phyloP scores from a whole-genome alignment of 2,113 vertebrate species.

The Hippocampus comes region DNA sequence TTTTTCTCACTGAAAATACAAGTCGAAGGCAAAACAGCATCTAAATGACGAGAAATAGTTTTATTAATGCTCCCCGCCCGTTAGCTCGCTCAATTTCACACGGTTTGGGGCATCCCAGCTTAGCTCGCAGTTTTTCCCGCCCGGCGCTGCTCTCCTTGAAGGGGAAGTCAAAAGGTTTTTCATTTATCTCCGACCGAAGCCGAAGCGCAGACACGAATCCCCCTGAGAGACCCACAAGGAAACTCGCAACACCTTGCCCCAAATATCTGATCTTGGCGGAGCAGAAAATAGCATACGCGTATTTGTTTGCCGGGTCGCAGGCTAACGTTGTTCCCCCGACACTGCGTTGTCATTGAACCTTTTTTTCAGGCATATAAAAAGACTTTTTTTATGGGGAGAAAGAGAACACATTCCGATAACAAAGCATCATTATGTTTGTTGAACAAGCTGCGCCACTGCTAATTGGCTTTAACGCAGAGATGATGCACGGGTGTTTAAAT shows the following conservation, averaged over 20 bases:
- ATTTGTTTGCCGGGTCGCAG: constrained; percentile 68
- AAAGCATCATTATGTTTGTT: constrained; percentile 70
- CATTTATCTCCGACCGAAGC: constrained; percentile 71
- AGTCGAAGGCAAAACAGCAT: constrained; percentile 55
- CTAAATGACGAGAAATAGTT: constrained; percentile 62
- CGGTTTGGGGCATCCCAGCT: constrained; percentile 46
- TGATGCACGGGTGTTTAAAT: constrained; percentile 23
- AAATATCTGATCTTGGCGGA: constrained; percentile 73
- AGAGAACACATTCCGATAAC: constrained; percentile 51
- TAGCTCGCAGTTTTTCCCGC: constrained; percentile 59
- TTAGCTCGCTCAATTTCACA: constrained; percentile 20
- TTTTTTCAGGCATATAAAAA: constrained; percentile 61
- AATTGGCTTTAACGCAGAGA: constrained; percentile 38
- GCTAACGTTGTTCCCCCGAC: constrained; percentile 61
- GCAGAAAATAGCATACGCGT: constrained; percentile 68
- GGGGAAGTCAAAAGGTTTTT: constrained; percentile 72
- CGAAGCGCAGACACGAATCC: constrained; percentile 63
- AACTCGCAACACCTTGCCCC: constrained; percentile 72
- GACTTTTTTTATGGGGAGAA: constrained; percentile 56
- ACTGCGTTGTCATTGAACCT: constrained; percentile 68
- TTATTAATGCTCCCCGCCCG: constrained; percentile 56
- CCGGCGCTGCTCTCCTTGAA: constrained; percentile 65
- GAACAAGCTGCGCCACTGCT: constrained; percentile 42
- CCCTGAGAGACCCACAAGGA: constrained; percentile 64
- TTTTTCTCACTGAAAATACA: constrained; percentile 51